Evolutionary conservation across 2,888 invertebrate species (phyloP).

Genomic region (Callinectes sapidus): DNA sequence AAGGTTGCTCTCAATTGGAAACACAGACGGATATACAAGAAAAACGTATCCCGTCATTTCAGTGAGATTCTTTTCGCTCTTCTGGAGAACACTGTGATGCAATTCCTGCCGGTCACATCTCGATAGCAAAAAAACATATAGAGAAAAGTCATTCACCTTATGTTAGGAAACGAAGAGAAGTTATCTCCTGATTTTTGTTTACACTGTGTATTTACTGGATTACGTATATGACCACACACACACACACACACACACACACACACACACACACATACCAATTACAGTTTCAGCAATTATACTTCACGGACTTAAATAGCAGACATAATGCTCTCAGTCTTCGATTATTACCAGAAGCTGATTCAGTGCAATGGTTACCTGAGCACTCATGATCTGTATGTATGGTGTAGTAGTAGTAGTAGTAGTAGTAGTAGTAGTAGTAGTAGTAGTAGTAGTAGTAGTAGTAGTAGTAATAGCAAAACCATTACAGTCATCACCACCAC

Average conservation of each 20-base stretch:
- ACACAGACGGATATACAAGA: neutral
- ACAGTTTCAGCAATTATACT: neutral
- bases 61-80: neutral
- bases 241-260: neutral
- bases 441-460: too few species aligned
- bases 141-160: neutral
- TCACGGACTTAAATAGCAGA: neutral
- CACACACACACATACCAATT: neutral
- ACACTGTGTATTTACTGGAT: neutral
- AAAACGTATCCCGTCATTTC: neutral
- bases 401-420: neutral
- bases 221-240: neutral
- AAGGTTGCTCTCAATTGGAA: neutral
- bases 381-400: neutral
- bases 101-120: neutral
- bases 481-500: too few species aligned
- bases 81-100: neutral
- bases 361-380: neutral
- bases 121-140: neutral
- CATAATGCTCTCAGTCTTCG: neutral
- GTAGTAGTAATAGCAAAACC: too few species aligned
- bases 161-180: neutral
- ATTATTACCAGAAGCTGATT: neutral
- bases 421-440: neutral
- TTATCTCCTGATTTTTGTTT: neutral